phyloP scores from a whole-genome alignment of 2,888 invertebrate species.

The Drosophila pseudotalamancana region DNA sequence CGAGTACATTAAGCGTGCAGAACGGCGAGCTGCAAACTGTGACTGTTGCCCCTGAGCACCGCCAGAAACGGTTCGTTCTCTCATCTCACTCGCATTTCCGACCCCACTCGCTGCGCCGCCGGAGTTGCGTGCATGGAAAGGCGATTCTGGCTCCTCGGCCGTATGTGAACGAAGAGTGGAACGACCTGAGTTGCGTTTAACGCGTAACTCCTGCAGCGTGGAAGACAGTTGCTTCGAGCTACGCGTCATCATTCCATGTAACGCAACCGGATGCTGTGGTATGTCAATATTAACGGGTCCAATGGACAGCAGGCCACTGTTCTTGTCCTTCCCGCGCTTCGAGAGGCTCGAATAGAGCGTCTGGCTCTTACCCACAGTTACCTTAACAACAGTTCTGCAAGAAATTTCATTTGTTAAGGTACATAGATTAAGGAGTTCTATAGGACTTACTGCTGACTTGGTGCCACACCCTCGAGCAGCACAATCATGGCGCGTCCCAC shows the following conservation, averaged over 20 bases:
- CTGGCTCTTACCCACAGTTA: constrained; percentile 96
- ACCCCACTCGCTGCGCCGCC: constrained; percentile 68
- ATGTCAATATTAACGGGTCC: constrained; percentile 97
- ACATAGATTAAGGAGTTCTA: rapidly evolving
- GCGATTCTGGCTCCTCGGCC: constrained; percentile 86
- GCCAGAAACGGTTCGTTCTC: constrained; percentile 75
- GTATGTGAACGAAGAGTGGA: constrained; percentile 87
- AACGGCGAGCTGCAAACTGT: constrained; percentile 71
- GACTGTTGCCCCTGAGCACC: constrained; percentile 73
- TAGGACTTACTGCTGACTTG: constrained; percentile 91
- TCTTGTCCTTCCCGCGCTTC: constrained; percentile 90
- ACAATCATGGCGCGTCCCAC: constrained; percentile 96
- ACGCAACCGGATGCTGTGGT: constrained; percentile 98
- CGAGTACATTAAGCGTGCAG: constrained; percentile 65
- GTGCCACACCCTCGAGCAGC: constrained; percentile 94
- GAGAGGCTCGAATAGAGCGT: constrained; percentile 94
- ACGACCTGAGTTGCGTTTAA: constrained; percentile 91
- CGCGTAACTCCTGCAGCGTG: constrained; percentile 94
- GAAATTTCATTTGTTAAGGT: neutral
- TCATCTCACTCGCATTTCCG: constrained; percentile 60
- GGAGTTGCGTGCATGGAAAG: constrained; percentile 81
- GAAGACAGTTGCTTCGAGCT: constrained; percentile 96
- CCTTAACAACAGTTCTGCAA: constrained; percentile 94
- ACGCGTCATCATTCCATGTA: constrained; percentile 99
- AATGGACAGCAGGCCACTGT: constrained; percentile 92